Base-by-base conservation (phyloP, 1,140 invertebrate genomes). In the Hermetia illucens region DNA sequence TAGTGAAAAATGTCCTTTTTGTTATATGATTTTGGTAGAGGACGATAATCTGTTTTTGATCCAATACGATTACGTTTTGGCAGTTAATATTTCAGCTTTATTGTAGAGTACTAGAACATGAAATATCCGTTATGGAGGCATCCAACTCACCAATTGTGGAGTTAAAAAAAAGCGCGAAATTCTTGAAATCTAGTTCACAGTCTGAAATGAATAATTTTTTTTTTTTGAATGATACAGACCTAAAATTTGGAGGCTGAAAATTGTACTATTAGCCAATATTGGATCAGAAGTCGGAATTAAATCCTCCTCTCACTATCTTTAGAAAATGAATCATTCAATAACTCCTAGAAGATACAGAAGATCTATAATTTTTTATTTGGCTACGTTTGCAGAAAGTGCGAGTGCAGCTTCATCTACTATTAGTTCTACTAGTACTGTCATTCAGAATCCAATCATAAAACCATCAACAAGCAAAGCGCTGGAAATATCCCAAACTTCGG, bases 301-400 rank as follows among this genome's bases (percentile, higher is more conserved):
- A n/a, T n/a, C n/a, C n/a, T n/a, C n/a, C n/a, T n/a, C n/a, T n/a
- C n/a, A n/a, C n/a, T n/a, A n/a, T n/a, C n/a, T n/a, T n/a, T n/a
- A n/a, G n/a, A n/a, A n/a, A n/a, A n/a, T n/a, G n/a, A n/a, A n/a
- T n/a, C n/a, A n/a, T n/a, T n/a, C n/a, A 25, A n/a, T 8, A 25
- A 25, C 6, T 8, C 24, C 6, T 8, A 25, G n/a, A 8, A 25
- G 24, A 25, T 25, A 25, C n/a, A n/a, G n/a, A 25, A 25, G n/a
- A 8, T 25, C 24, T 32, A 32, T 32, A 16, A 27, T 9, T 9
- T 27, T 27, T 27, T 27, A 27, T 27, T 27, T 27, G 8, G 31
- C 6, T 32, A n/a, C n/a, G 18, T 35, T 35, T 20, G 17, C 33
- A 35, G 33, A 35, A 16, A 35, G 33, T 20, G 4, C 33, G 18